phyloP scores from a whole-genome alignment of 2,797 vertebrate species.

The Amblyraja radiata region DNA sequence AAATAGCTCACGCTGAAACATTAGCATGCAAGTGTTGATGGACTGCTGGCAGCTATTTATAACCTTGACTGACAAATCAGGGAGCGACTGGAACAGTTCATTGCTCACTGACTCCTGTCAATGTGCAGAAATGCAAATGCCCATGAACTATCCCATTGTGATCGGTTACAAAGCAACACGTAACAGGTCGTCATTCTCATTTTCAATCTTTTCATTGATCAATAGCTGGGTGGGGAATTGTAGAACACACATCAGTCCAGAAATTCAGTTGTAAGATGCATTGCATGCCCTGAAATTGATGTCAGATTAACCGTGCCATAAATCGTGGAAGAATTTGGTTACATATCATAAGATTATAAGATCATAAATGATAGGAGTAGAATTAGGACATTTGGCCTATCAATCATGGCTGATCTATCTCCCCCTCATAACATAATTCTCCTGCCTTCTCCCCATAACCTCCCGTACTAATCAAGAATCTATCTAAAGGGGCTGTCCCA shows the following conservation, averaged over 20 bases:
- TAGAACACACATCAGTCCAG: constrained; percentile 38
- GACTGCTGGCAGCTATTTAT: constrained; percentile 45
- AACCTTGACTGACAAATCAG: constrained; percentile 43
- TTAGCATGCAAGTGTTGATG: not conserved
- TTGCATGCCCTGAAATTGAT: too few species aligned
- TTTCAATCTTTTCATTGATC: constrained; percentile 45
- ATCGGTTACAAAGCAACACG: constrained; percentile 45
- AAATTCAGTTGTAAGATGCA: too few species aligned
- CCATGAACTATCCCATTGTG: constrained; percentile 45
- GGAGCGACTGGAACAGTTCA: constrained; percentile 43
- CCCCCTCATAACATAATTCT: too few species aligned
- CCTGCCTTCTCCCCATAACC: too few species aligned
- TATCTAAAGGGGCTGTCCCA: too few species aligned
- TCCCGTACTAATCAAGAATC: too few species aligned
- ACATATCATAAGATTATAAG: too few species aligned
- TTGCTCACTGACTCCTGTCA: constrained; percentile 48
- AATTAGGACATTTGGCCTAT: too few species aligned
- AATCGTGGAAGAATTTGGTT: too few species aligned
- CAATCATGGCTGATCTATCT: too few species aligned
- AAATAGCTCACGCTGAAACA: not conserved
- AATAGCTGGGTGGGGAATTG: not conserved
- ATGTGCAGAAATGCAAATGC: constrained; percentile 44
- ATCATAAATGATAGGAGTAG: too few species aligned
- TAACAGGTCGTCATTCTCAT: constrained; percentile 44
- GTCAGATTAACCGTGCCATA: too few species aligned